Percentiles rank a stretch among this genome's conserved stretches.
These are phyloP conservation scores for Poecilia latipinna DNA, from an alignment of 2,113 vertebrate genomes.

Conservation along the genomic window DNA sequence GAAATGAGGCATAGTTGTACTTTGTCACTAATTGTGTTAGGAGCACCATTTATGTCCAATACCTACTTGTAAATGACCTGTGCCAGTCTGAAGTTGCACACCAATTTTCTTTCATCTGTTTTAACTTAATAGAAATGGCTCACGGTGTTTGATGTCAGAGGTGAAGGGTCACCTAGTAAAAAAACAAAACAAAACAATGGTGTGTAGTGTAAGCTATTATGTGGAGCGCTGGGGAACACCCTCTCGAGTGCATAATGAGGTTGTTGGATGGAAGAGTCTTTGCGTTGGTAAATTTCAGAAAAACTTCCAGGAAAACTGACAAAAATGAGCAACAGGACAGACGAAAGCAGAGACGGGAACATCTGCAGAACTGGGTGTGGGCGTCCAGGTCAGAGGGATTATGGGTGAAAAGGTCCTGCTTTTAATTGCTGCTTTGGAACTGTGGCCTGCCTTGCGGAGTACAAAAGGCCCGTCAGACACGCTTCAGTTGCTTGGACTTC, in stretches of 20 bases:
- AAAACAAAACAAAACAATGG: neutral
- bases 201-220: neutral
- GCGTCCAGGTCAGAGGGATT: conserved; percentile 79
- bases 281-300: neutral
- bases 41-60: conserved; percentile 15
- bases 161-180: conserved; percentile 13
- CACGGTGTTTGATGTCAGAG: neutral
- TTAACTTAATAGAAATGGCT: neutral
- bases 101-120: neutral
- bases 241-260: neutral
- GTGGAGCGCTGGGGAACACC: neutral
- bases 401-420: conserved; percentile 82
- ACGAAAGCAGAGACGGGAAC: conserved; percentile 53
- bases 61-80: conserved; percentile 9
- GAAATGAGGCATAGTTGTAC: no score
- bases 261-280: conserved; percentile 2
- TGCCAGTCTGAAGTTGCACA: neutral
- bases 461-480: conserved; percentile 80
- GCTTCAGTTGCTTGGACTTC: conserved; percentile 79
- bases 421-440: conserved; percentile 83
- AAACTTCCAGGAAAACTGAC: conserved; percentile 5
- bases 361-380: conserved; percentile 82
- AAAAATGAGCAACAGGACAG: conserved; percentile 46
- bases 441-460: conserved; percentile 76
- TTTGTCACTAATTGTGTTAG: conserved; percentile 35